Conservation (phyloP, 2,113 vertebrate species). For the Cephalopterus ornatus region DNA sequence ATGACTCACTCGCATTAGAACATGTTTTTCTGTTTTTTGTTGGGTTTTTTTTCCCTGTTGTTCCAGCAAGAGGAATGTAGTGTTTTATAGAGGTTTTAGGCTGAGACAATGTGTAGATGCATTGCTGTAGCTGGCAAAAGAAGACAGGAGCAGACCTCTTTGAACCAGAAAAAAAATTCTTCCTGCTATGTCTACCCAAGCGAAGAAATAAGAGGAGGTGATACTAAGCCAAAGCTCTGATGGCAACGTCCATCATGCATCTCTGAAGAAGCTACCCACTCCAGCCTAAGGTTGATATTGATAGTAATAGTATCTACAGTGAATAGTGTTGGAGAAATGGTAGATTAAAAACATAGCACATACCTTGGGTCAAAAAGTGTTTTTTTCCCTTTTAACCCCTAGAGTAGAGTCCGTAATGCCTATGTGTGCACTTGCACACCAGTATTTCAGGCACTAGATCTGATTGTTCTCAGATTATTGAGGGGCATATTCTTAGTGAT, state of each 20-base stretch:
- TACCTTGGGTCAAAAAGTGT: not conserved
- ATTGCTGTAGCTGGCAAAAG: not conserved
- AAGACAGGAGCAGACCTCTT: not conserved
- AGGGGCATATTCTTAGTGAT: not conserved
- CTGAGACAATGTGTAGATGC: not conserved
- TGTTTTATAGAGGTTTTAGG: not conserved
- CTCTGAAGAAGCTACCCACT: not conserved
- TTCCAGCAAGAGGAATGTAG: not conserved
- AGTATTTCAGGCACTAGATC: not conserved
- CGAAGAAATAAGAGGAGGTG: not conserved
- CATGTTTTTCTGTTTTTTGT: not conserved
- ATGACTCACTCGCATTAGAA: not conserved
- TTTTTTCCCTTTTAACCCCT: not conserved
- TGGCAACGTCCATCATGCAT: not conserved
- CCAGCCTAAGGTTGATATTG: not conserved
- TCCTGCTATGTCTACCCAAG: not conserved
- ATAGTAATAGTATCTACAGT: not conserved
- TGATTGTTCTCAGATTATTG: not conserved
- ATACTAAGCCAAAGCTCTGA: not conserved
- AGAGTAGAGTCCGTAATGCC: not conserved
- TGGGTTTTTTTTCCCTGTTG: not conserved
- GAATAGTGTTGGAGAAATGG: not conserved
- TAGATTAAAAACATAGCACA: not conserved
- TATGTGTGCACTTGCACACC: not conserved
- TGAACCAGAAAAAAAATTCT: not conserved